phyloP scores from a whole-genome alignment of 2,888 invertebrate species.

The Nesidiocoris tenuis region DNA sequence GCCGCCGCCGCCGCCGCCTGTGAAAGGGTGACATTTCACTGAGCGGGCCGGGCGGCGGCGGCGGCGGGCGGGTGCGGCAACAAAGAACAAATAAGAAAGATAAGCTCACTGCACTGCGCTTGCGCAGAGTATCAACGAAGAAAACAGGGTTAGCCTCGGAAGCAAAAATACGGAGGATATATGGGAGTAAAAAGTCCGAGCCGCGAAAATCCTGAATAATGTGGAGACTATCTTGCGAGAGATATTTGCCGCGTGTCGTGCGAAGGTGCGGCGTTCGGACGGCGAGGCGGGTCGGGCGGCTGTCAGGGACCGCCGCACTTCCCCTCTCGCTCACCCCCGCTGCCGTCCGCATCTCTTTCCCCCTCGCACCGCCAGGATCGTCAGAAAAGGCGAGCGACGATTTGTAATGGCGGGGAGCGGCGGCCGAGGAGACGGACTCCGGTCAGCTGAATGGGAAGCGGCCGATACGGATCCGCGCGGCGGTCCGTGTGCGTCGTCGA shows the following conservation, averaged over 20 bases:
- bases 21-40: neutral
- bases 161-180: conserved; percentile 3
- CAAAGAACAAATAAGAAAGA: neutral
- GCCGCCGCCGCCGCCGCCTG: too few relatives aligned
- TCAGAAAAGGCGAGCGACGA: neutral
- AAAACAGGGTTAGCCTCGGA: neutral
- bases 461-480: neutral
- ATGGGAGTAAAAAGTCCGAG: conserved; percentile 1
- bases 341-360: neutral
- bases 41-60: too few relatives aligned
- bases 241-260: conserved; percentile 12
- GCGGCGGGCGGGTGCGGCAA: too few relatives aligned
- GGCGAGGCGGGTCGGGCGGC: neutral
- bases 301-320: neutral
- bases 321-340: neutral
- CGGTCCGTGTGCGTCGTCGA: neutral
- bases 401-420: neutral
- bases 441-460: neutral
- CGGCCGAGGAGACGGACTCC: neutral
- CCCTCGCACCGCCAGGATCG: neutral
- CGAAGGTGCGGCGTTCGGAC: neutral
- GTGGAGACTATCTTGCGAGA: conserved; percentile 11
- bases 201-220: conserved; percentile 23
- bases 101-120: neutral
- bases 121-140: neutral